These are phyloP conservation scores for Turritopsis dohrnii DNA, from an alignment of 30 jellyfish, hydroid and myxozoan genomes.

Conservation along the genomic window DNA sequence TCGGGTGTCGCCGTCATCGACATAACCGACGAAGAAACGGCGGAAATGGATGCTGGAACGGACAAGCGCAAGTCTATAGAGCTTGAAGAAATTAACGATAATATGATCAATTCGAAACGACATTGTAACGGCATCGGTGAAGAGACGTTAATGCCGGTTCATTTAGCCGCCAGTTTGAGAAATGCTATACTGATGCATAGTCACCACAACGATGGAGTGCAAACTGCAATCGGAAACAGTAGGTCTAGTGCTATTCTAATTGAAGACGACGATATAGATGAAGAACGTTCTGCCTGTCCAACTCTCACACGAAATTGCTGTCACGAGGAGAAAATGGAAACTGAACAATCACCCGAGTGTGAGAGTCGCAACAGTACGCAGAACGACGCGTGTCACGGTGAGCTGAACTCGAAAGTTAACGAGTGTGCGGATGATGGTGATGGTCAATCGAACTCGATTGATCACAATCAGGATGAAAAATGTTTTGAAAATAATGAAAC, in stretches of 20 bases:
- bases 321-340: constrained; percentile 1
- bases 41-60: neutral
- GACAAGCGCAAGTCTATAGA: constrained; percentile 18
- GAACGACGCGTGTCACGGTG: neutral
- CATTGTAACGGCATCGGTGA: neutral
- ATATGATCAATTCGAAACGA: neutral
- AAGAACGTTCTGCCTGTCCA: neutral
- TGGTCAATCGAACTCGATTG: neutral
- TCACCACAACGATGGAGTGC: neutral
- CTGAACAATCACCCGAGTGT: neutral
- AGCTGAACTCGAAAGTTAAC: neutral
- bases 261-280: constrained; percentile 24
- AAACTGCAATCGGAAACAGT: neutral
- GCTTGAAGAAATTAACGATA: constrained; percentile 20
- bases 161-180: neutral
- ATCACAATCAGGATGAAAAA: neutral
- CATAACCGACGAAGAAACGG: constrained; percentile 30
- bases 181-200: neutral
- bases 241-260: constrained; percentile 6
- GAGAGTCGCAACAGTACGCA: neutral
- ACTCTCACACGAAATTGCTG: neutral
- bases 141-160: neutral
- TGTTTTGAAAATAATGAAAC: neutral
- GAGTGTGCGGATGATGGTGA: neutral
- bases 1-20: constrained; percentile 43